Conservation (phyloP, 2,888 invertebrate species). For the Pseudococcus jackbeardsleyi region DNA sequence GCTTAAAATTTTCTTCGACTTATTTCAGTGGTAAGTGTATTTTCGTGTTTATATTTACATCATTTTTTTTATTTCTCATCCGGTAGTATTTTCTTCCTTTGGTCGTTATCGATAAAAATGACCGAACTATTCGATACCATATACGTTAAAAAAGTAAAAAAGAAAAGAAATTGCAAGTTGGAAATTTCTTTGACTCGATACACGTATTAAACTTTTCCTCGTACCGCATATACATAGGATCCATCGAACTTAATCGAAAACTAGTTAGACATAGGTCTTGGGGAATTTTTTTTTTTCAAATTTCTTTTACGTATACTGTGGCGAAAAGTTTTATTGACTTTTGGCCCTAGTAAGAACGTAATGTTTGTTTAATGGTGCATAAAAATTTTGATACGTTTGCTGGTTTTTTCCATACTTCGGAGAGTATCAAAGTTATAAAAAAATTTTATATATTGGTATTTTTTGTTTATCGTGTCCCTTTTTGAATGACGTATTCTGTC, state of each 20-base stretch:
- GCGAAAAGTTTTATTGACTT: conserved; percentile 49
- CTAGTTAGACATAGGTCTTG: conserved; percentile 35
- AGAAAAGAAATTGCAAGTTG: conserved; percentile 9
- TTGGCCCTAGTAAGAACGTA: background rate
- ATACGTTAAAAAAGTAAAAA: background rate
- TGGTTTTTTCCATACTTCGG: background rate
- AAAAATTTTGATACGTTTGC: conserved; percentile 53
- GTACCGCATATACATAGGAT: too few relatives aligned
- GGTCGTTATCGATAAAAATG: background rate
- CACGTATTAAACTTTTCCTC: conserved; percentile 22
- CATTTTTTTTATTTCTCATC: conserved; percentile 43
- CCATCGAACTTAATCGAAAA: conserved; percentile 4
- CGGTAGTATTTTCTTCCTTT: background rate
- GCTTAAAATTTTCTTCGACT: conserved; percentile 19
- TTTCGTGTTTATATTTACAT: conserved; percentile 48
- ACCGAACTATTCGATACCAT: background rate
- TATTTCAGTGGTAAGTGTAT: conserved; percentile 31
- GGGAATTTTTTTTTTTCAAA: background rate
- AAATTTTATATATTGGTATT: conserved; percentile 31
- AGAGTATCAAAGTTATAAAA: background rate
- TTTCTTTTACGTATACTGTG: conserved; percentile 4
- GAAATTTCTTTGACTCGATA: conserved; percentile 36
- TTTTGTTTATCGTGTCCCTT: conserved; percentile 13
- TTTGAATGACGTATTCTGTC: conserved; percentile 5
- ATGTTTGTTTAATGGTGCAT: conserved; percentile 53